These are phyloP conservation scores for Trichonephila clavipes DNA, from an alignment of 1,140 invertebrate genomes.

Conservation along the genomic window DNA sequence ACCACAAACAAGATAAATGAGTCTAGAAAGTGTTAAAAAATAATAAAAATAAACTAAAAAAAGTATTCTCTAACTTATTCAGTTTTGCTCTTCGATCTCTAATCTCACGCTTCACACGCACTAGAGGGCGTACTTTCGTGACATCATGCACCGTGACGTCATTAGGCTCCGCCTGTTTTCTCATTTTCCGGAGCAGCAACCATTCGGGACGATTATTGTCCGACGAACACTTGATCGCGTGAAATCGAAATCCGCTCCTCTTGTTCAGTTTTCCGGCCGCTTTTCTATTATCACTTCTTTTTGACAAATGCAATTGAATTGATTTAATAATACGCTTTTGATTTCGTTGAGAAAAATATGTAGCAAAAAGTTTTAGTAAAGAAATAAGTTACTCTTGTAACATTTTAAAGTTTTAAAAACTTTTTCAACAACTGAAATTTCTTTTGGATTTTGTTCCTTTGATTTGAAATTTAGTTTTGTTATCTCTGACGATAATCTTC, in stretches of 20 bases:
- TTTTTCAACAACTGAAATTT: not conserved
- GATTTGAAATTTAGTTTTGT: not conserved
- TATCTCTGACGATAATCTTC: not conserved
- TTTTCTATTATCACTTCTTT: not conserved
- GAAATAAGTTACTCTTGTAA: not conserved
- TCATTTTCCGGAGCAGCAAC: slow-evolving; percentile 50
- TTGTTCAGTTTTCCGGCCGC: not conserved
- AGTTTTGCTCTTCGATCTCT: slow-evolving; percentile 19
- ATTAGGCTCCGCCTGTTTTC: slow-evolving; percentile 56
- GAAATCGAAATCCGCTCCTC: not conserved
- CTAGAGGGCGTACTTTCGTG: slow-evolving; percentile 57
- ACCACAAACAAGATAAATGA: slow-evolving; percentile 33
- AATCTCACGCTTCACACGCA: slow-evolving; percentile 47
- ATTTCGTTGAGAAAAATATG: not conserved
- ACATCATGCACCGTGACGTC: slow-evolving; percentile 49
- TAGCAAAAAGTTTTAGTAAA: not conserved
- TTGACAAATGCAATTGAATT: not conserved
- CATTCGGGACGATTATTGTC: slow-evolving; percentile 40
- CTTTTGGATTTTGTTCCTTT: not conserved
- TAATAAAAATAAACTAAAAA: not conserved
- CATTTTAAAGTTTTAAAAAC: slow-evolving; percentile 4
- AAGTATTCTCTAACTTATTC: not conserved
- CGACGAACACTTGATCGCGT: slow-evolving; percentile 14
- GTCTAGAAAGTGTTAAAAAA: slow-evolving; percentile 24
- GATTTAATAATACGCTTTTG: not conserved